Base-by-base conservation (phyloP, 2,113 vertebrate species). In the Lepus americanus region DNA sequence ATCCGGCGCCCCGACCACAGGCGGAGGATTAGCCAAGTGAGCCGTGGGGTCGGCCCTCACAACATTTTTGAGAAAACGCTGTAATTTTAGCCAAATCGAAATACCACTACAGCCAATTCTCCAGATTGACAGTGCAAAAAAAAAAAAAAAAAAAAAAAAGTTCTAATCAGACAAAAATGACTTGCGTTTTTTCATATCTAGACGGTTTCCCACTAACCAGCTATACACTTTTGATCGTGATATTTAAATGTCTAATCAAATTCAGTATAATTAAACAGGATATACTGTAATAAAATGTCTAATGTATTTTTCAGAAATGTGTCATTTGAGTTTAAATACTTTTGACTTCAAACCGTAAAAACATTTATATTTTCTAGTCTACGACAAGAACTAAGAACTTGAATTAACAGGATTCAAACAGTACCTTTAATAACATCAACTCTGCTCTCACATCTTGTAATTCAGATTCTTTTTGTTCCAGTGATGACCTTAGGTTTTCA, bases 381-480 rank as follows among this genome's bases (percentile, higher is more conserved):
- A 14, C 69, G 49, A 92, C 7, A 59, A 70, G 33, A 83, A 89
- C 23, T 84, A 91, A 64, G n/a, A 33, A 53, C 93, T 92, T 83
- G 80, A 92, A 84, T 63, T 16, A 90, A 29, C 84, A 86, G 87
- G 94, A 86, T 20, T 84, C 9, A 97, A 95, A 20, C 16, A 78
- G 53, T 98, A 99, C 99, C 99, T 99, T 99, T 94, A 99, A 95
- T 95, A 97, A 94, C 92, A 94, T 96, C 72, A 99, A 96, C 94
- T 99, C 98, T n/a, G 97, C 97, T 98, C 96, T 99, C 84, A 99
- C 69, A 93, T 98, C 98, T 90, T 97, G 98, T 69, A 99, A 95
- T 39, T 99, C 98, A 6, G 97, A 97, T 67, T 99, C 99, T 97
- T 98, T 99, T 94, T 99, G 98, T 51, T 98, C 98, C 84, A 99